Evolutionary conservation across 2,888 invertebrate species (phyloP).

Genomic region (Proisotoma minuta): DNA sequence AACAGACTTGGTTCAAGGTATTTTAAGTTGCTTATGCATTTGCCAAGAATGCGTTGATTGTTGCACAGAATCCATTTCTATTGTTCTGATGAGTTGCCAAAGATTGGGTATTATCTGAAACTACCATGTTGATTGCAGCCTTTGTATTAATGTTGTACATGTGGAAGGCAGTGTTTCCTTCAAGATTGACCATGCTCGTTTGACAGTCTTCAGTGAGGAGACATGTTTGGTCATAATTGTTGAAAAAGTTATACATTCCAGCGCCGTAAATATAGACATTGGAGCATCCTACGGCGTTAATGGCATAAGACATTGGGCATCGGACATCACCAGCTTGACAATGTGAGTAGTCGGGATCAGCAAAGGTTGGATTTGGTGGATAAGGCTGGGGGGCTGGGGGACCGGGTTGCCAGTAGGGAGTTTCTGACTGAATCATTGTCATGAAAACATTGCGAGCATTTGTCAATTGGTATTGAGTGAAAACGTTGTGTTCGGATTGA

Average conservation of each 20-base stretch:
- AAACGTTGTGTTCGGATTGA: conserved; percentile 42
- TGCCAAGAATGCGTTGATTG: conserved; percentile 39
- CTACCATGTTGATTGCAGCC: conserved; percentile 37
- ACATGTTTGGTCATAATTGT: conserved; percentile 42
- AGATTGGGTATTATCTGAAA: conserved; percentile 22
- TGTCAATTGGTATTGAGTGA: conserved; percentile 39
- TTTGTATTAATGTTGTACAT: conserved; percentile 43
- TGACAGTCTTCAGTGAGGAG: conserved; percentile 39
- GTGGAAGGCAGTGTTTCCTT: conserved; percentile 18
- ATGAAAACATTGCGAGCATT: conserved; percentile 39
- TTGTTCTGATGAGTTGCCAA: conserved; percentile 31
- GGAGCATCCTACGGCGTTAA: conserved; percentile 21
- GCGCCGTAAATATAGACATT: conserved; percentile 43
- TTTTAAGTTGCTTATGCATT: conserved; percentile 16
- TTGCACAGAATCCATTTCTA: conserved; percentile 40
- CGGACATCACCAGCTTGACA: conserved; percentile 17
- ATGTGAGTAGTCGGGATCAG: conserved; percentile 38
- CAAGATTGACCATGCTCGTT: conserved; percentile 36
- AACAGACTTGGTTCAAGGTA: too few species aligned
- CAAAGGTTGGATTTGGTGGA: conserved; percentile 23
- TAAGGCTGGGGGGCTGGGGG: conserved; percentile 39
- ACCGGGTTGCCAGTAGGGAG: conserved; percentile 43
- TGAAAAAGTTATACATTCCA: conserved; percentile 45
- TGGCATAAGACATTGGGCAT: conserved; percentile 35
- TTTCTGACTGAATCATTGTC: conserved; percentile 43